These are phyloP conservation scores for Drosophila novamexicana DNA, from an alignment of 1,140 invertebrate species.

Conservation along the genomic window DNA sequence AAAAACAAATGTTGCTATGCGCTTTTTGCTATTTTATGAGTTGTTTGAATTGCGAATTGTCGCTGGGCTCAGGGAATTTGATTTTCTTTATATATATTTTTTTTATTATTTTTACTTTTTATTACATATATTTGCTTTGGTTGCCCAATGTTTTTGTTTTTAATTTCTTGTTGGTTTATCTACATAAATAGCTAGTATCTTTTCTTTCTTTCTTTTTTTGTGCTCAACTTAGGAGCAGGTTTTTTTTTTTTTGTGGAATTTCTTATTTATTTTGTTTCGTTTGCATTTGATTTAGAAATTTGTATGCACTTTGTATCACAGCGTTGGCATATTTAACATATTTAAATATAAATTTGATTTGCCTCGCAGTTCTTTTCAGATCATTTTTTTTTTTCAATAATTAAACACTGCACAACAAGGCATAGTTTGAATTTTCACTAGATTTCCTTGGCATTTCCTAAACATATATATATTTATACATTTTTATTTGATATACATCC, in stretches of 20 bases:
- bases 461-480: slow-evolving; percentile 12
- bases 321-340: neutral
- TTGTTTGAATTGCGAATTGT: slow-evolving; percentile 20
- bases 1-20: slow-evolving; percentile 55
- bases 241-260: slow-evolving; percentile 34
- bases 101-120: neutral
- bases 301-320: slow-evolving; percentile 20
- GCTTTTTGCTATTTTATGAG: slow-evolving; percentile 42
- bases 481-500: slow-evolving; percentile 31
- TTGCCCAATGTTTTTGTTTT: neutral
- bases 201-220: slow-evolving; percentile 5
- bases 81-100: neutral
- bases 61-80: neutral
- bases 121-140: neutral
- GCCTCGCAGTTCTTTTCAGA: slow-evolving; percentile 2
- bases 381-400: slow-evolving; percentile 3
- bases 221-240: slow-evolving; percentile 32
- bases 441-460: neutral
- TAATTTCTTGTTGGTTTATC: slow-evolving; percentile 26
- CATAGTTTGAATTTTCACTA: slow-evolving; percentile 19
- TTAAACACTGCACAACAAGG: slow-evolving; percentile 29
- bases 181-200: neutral
- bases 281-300: neutral
- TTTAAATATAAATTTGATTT: slow-evolving; percentile 18
- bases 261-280: slow-evolving; percentile 12